Conservation (phyloP, 2,113 vertebrate species). For the Tragelaphus strepsiceros region DNA sequence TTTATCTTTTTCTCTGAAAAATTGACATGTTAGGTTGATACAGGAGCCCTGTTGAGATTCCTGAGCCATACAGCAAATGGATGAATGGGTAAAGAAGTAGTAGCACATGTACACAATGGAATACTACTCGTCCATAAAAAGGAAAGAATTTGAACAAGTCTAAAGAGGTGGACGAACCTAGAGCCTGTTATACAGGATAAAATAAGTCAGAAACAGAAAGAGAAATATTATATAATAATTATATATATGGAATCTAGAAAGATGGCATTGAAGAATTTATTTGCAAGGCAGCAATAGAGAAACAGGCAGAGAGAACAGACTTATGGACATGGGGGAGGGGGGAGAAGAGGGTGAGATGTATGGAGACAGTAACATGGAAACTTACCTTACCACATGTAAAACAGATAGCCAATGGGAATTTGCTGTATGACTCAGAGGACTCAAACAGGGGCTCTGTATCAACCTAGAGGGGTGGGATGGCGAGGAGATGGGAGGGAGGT, state of each 20-base stretch:
- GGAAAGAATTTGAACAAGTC: background rate
- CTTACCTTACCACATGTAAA: background rate
- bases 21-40: background rate
- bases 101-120: too few relatives aligned
- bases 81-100: background rate
- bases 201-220: background rate
- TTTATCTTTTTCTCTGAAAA: background rate
- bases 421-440: background rate
- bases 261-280: background rate
- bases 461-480: background rate
- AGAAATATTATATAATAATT: background rate
- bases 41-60: background rate
- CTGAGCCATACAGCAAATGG: background rate
- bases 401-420: background rate
- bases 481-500: background rate
- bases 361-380: background rate
- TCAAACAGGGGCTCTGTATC: background rate
- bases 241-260: background rate
- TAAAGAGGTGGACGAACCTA: background rate
- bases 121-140: background rate
- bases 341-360: background rate
- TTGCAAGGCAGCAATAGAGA: background rate
- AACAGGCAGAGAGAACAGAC: background rate
- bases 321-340: fast-evolving
- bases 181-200: background rate